A percentile compares a stretch with the other conserved stretches of the same genome.
Evolutionary conservation across 2,888 invertebrate genomes (phyloP).

Genomic region (Ophioninae sp.): DNA sequence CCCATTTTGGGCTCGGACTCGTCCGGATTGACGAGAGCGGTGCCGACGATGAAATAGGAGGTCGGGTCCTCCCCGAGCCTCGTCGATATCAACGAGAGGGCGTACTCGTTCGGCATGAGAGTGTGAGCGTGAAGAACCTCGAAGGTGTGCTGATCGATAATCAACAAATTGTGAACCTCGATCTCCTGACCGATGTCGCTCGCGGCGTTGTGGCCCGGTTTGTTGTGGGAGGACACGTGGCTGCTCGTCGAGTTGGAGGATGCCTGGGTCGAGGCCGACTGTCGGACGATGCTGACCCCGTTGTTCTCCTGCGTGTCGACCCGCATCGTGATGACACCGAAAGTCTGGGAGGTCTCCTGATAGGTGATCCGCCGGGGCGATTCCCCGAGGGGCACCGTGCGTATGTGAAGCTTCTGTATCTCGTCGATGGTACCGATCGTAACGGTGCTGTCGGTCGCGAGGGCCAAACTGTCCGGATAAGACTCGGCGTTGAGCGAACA

Average conservation of each 20-base stretch:
- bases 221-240: constrained; percentile 78
- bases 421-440: constrained; percentile 99
- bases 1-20: constrained; percentile 98
- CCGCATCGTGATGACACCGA: constrained; percentile 95
- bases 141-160: constrained; percentile 98
- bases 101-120: constrained; percentile 94
- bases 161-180: constrained; percentile 93
- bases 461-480: constrained; percentile 95
- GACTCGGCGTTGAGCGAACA: constrained; percentile 97
- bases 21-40: constrained; percentile 96
- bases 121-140: constrained; percentile 98
- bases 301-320: constrained; percentile 92
- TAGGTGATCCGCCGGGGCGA: constrained; percentile 97
- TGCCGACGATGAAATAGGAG: constrained; percentile 97
- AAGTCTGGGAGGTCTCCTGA: constrained; percentile 95
- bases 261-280: constrained; percentile 91
- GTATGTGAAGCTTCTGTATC: constrained; percentile 98
- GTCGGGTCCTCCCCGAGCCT: constrained; percentile 95
- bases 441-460: constrained; percentile 93
- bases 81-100: constrained; percentile 94
- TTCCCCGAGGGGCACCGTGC: constrained; percentile 97
- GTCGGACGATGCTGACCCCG: constrained; percentile 84
- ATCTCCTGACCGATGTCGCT: constrained; percentile 90
- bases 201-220: constrained; percentile 77
- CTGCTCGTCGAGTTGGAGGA: constrained; percentile 85